Base-by-base conservation (phyloP, 2,888 invertebrate species). In the Drosophila borealis region DNA sequence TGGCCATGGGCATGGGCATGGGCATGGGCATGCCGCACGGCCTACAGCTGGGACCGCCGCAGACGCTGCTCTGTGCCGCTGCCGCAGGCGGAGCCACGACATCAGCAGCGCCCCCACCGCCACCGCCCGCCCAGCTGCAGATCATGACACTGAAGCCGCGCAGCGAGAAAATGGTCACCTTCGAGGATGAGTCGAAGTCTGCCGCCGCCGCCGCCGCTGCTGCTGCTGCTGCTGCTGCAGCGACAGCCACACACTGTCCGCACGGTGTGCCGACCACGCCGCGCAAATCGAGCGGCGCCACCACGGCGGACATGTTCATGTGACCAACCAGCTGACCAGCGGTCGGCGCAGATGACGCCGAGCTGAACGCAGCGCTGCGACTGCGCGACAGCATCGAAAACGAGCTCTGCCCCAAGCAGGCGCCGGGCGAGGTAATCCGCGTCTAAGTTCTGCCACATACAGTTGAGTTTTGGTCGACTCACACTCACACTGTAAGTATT, bases 221-320 rank as follows among this genome's bases (percentile, higher is more conserved):
- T 64, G 77, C 80, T 25, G 84, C 83, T 41, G 78, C 76, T 25
- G 51, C 59, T 2, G 21, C 37, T 0, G n/a, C 66, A 21, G 61
- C 61, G 66, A 69, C 80, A 29, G 80, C 86, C 17, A 89, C 87
- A 3, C 90, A 88, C 44, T 93, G 92, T 74, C 92, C 93, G 88
- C 93, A 93, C 77, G 92, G 92, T 13, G 88, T 93, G 85, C 92
- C 92, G 72, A 90, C 92, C 21, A 93, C 92, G 61, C 92, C 93
- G 17, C 89, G 92, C 19, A 92, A 92, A 68, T 81, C 90, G 13
- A 69, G 70, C 36, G 70, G 65, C n/a, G 72, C 34, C 95, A 81
- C 95, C 72, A 96, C 95, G 65, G 95, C 95, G 70, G 96, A 96
- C 91, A 95, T 96, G 83, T 96, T 96, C 91, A 96, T 96, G 96